Base-by-base conservation (phyloP, 2,113 vertebrate genomes). In the Dendrocopos noguchii region DNA sequence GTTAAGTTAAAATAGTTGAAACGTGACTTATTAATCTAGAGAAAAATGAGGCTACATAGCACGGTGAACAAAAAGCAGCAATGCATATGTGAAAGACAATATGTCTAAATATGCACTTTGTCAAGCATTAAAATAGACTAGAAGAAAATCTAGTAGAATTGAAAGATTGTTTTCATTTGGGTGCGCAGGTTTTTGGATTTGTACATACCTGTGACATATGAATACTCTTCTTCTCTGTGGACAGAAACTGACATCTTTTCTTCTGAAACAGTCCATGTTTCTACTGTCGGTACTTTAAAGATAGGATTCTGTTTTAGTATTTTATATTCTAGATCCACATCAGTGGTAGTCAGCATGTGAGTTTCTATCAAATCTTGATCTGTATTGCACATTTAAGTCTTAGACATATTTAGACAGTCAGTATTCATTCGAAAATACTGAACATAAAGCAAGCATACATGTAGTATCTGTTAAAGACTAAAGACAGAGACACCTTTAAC, bases 181-280 rank as follows among this genome's bases (percentile, higher is more conserved):
- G 24, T 80, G 47, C 65, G 66, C 27, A 88, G 68, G 77, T 80
- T 88, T 93, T 95, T 95, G 33, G 67, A 31, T 97, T 87, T 82
- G 56, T 84, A 91, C 93, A 90, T 98, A 98, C 98, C 98, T 98
- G 98, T 96, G 84, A 97, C 96, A 91, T 97, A 97, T 92, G 97
- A 96, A 90, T 98, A 97, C 46, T 98, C 97, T 86, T 98, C 98
- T 95, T 98, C 97, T 91, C 92, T 97, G 71, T 97, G 97, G 90
- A 98, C 97, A 92, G 97, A 97, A 97, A 98, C 95, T 72, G 98
- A 97, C 96, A 98, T 96, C 96, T 98, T 97, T 96, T 98, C 98
- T 98, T 98, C 97, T 91, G 97, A 98, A 97, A 98, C 68, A 93
- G 97, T 97, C 97, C 98, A 97, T 90, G 97, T 97, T 90, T 98